Base-by-base conservation (phyloP, 2,797 vertebrate species). In the Vultur gryphus region DNA sequence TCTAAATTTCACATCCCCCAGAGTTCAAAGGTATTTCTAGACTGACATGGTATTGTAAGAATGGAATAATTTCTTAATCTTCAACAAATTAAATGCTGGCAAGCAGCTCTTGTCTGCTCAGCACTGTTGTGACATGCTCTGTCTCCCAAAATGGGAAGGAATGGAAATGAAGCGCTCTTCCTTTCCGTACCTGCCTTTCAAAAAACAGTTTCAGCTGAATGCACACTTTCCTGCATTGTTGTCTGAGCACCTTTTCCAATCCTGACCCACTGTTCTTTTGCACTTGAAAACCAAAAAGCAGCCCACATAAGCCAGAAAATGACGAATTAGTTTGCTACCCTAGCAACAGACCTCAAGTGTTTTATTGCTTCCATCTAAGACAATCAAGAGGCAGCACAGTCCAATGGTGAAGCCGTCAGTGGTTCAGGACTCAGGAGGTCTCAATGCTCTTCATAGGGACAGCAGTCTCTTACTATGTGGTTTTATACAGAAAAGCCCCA, bases 41-140 rank as follows among this genome's bases (percentile, higher is more conserved):
- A 87, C 84, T 80, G 92, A 83, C 84, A 85, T 0, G 8, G 39
- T 61, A 87, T 58, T 87, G 81, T 80, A 79, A 89, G 88, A 94
- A 90, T 7, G 39, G 90, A 93, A 67, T 84, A 57, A 95, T 95
- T 95, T 89, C 80, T 84, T 95, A 87, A 97, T 95, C 84, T 93
- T 81, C 93, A 91, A 87, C 94, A 94, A 96, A 97, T 96, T 95
- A 95, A 97, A 79, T 28, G 84, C 90, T 97, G 95, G 94, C 95
- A 97, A 83, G 89, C 81, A 51, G 82, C 75, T 95, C 89, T 41
- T 80, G 93, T 95, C 92, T 96, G 91, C 83, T 95, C 70, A 69
- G 94, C 82, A 87, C 75, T 97, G 95, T 85, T 85, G 84, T 83
- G 93, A 95, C 96, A 93, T 0, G 93, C 86, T 91, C 84, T 12